These are phyloP conservation scores for Patella ulyssiponensis DNA, from an alignment of 2,888 invertebrate genomes.

Conservation along the genomic window DNA sequence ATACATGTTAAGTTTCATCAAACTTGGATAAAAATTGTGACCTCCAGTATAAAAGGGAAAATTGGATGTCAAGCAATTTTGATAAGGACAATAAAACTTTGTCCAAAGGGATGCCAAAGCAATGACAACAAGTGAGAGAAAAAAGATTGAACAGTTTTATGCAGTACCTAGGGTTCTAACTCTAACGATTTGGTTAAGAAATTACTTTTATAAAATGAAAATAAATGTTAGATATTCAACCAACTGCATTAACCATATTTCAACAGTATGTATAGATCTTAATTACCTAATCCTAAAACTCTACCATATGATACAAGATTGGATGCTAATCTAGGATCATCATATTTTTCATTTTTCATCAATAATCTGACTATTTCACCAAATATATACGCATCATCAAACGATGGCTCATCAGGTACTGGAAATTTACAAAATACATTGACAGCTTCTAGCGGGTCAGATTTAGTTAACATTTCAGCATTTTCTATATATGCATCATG, in stretches of 20 bases:
- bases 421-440: slow-evolving; percentile 70
- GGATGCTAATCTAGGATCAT: slow-evolving; percentile 64
- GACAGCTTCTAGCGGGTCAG: slow-evolving; percentile 67
- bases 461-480: slow-evolving; percentile 66
- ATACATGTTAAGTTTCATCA: too few species aligned
- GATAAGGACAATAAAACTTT: too few species aligned
- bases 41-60: too few species aligned
- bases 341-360: slow-evolving; percentile 69
- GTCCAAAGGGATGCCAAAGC: too few species aligned
- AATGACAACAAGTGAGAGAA: too few species aligned
- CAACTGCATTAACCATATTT: not conserved
- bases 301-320: slow-evolving; percentile 68
- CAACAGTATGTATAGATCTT: slow-evolving; percentile 24
- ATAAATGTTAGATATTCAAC: too few species aligned
- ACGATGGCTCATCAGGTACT: slow-evolving; percentile 63
- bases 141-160: too few species aligned
- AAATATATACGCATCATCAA: slow-evolving; percentile 71
- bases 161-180: too few species aligned
- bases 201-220: too few species aligned
- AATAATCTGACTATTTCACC: slow-evolving; percentile 69
- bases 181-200: too few species aligned
- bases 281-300: slow-evolving; percentile 65
- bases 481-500: slow-evolving; percentile 71
- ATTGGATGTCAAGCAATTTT: too few species aligned
- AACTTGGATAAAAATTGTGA: too few species aligned